Evolutionary conservation across 2,888 invertebrate species (phyloP).

Genomic region (Pollenia griseotomentosa): DNA sequence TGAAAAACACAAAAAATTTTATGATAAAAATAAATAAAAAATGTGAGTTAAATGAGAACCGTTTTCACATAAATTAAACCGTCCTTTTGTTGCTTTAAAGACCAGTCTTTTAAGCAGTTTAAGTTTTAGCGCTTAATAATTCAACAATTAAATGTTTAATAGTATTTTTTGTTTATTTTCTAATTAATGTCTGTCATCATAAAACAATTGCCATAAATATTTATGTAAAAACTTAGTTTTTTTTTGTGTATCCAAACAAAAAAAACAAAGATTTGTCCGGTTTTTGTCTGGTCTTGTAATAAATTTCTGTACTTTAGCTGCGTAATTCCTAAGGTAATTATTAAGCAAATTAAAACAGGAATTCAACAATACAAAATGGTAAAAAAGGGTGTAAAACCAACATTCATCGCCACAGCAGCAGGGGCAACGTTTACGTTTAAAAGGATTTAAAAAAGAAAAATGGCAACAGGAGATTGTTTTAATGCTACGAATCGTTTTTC

Average conservation of each 20-base stretch:
- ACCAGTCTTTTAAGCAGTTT: too few species aligned
- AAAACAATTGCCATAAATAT: conserved; percentile 52
- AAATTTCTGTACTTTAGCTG: conserved; percentile 1
- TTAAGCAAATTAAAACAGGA: conserved; percentile 30
- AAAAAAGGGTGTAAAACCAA: neutral
- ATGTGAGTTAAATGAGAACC: too few species aligned
- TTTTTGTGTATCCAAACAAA: neutral
- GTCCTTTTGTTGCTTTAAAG: too few species aligned
- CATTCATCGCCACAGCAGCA: too few species aligned
- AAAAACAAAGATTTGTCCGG: neutral
- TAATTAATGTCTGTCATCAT: conserved; percentile 40
- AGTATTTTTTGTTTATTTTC: neutral
- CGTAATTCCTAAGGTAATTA: conserved; percentile 22
- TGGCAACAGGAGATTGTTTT: conserved; percentile 18
- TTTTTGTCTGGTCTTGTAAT: conserved; percentile 5
- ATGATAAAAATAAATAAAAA: too few species aligned
- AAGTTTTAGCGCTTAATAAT: neutral
- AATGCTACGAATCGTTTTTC: neutral
- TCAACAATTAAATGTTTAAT: neutral
- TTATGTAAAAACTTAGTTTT: neutral
- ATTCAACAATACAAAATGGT: conserved; percentile 24
- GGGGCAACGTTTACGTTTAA: neutral
- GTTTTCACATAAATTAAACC: too few species aligned
- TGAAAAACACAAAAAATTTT: too few species aligned
- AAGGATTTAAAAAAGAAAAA: conserved; percentile 5